phyloP scores from a whole-genome alignment of 2,888 invertebrate genomes.

The Epinotia bilunana region DNA sequence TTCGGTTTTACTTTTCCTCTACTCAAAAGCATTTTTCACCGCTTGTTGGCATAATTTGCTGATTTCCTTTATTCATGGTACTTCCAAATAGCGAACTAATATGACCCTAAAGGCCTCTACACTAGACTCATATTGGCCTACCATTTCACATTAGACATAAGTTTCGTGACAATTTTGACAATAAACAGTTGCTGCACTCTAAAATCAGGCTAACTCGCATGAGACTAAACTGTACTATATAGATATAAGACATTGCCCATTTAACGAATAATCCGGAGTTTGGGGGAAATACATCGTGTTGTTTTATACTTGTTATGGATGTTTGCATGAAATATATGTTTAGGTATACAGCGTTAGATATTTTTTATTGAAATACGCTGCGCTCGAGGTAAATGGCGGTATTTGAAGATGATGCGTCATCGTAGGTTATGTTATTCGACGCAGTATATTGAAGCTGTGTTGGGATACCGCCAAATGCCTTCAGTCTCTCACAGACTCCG shows the following conservation, averaged over 20 bases:
- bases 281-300: constrained; percentile 50
- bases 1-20: too few relatives aligned
- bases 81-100: background rate
- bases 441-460: too few relatives aligned
- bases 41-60: too few relatives aligned
- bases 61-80: too few relatives aligned
- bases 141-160: constrained; percentile 4
- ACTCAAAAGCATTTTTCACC: too few relatives aligned
- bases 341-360: constrained; percentile 2
- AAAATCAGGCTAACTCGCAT: constrained; percentile 24
- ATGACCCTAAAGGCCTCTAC: background rate
- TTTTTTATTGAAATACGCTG: background rate
- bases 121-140: background rate
- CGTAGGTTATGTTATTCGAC: too few relatives aligned
- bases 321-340: constrained; percentile 11
- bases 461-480: too few relatives aligned
- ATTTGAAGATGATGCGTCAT: too few relatives aligned
- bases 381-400: background rate
- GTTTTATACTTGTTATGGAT: constrained; percentile 36
- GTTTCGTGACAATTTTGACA: constrained; percentile 27
- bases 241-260: constrained; percentile 55
- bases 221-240: constrained; percentile 66
- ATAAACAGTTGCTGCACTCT: background rate
- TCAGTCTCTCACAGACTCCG: too few relatives aligned
- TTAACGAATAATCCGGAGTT: constrained; percentile 72